Evolutionary conservation across 2,797 vertebrate genomes (phyloP), one percentile per base, ranked within the genome.

Genomic region (Poeciliopsis gracilis): DNA sequence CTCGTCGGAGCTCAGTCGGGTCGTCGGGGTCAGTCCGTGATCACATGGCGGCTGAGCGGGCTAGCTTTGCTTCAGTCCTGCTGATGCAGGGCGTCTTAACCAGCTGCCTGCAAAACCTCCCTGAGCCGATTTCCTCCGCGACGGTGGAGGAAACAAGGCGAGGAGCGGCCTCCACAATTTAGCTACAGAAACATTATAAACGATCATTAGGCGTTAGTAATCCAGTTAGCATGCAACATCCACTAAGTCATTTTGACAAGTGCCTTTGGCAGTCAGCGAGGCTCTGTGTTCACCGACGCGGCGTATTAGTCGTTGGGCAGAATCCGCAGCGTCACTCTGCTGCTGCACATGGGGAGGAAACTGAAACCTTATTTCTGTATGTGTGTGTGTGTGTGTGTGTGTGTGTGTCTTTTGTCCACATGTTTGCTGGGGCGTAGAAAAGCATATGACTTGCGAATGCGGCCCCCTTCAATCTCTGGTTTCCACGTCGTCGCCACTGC

Each of bases 41-140:
- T 91, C 88, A 93, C 90, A 87, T 92, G 87, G 83, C 4, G 7
- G 69, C 88, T 85, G 81, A 90, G 81, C 83, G 84, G 81, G 61
- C 85, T 84, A 67, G 86, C 84, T 36, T 80, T n/a, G 47, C 53
- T 81, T 63, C 74, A 61, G 36, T 72, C 75, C 28, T 41, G 73
- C 76, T 85, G 88, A 90, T 83, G 81, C 82, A 23, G 51, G 45
- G 61, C 59, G 71, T 87, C 83, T 74, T 15, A 66, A 75, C 75
- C 72, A 36, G 83, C 80, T 53, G 73, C 82, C 63, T 81, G 8
- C 89, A 88, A 53, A 92, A 85, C 76, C 87, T 67, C 80, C 82
- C 79, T 89, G 84, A 91, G 88, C 87, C 87, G 28, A 86, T 91
- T 92, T 88, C 77, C 86, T 77, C 79, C 1, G 15, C 63, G 66